Evolutionary conservation across 1,140 invertebrate genomes (phyloP), one percentile per base, ranked within the genome.

Genomic region (Zaprionus ghesquierei): DNA sequence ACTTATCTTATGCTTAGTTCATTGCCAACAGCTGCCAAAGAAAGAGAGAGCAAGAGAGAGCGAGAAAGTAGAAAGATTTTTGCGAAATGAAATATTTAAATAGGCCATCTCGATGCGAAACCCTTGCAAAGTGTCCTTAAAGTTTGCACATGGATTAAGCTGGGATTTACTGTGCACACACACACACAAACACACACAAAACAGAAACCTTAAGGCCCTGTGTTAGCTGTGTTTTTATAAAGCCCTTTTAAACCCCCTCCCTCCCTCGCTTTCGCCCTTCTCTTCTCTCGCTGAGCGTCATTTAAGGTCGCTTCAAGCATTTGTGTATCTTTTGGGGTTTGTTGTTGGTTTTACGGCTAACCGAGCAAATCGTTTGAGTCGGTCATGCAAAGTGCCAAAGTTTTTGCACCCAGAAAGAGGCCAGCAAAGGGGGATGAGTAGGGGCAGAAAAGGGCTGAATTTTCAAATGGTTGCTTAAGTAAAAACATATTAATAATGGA

Each of bases 331-430:
- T 79, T 70, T 77, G 46, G 73, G 62, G 75, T 64, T 62, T 81
- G 79, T 54, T 81, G 79, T 63, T 63, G 53, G 49, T 79, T 58
- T 82, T 69, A 72, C 76, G 80, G 80, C 60, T 69, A 77, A 84
- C 81, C 81, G 75, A 80, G 75, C 81, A 80, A 84, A 84, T 85
- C 81, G 81, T 77, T 84, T 84, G 77, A 77, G 81, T 81, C 63
- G 81, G 81, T 74, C 74, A 74, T 78, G 65, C 81, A 82, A 84
- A 84, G 81, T 84, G 81, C 82, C 81, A 84, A 84, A 84, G 81
- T 84, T 84, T 84, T 85, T 85, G 66, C 73, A 74, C 59, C 61
- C 41, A 46, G n/a, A n/a, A 59, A 53, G 59, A 18, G 41, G 41
- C 12, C 25, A 12, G 6, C 35, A 9, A 15, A 2, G 8, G 54